Base-by-base conservation (phyloP, 1,140 invertebrate genomes). In the Achatina immaculata region DNA sequence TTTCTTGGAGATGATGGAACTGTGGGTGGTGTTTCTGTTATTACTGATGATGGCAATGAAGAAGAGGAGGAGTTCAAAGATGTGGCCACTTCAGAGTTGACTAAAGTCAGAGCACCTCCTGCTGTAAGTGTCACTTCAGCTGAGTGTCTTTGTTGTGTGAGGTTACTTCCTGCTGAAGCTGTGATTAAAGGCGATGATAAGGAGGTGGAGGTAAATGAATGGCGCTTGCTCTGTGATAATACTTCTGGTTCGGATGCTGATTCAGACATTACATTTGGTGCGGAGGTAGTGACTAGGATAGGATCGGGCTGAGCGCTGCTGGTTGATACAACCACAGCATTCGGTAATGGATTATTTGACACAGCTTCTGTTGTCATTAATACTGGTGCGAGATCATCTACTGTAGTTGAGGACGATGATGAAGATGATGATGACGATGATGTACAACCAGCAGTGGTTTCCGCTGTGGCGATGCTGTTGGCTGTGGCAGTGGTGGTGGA, bases 191-290 rank as follows among this genome's bases (percentile, higher is more conserved):
- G 43, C 19, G 62, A 62, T 11, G 72, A 55, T 9, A 28, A n/a
- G 34, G 81, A 40, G 14, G 82, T 40, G 9, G 78, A 76, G 38
- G 82, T 83, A 31, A 81, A 79, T 28, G 84, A 85, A 55, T 85
- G 84, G 21, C 84, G 82, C 43, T 83, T 85, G 77, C 80, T 81
- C 19, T 48, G 43, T 36, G 66, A 40, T 7, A 28, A 28, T 11
- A 45, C 3, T 43, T 75, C 45, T 34, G 31, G 1, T n/a, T 62
- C 34, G n/a, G 76, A 24, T 6, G 36, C 31, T 24, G 78, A 75
- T 36, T 9, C 66, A 40, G 66, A 24, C 42, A 43, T n/a, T 36
- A 72, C 24, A 42, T 66, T 3, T 51, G 43, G 21, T n/a, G 65
- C 21, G 0, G 65, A 72, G 42, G 38, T 21, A 45, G 42, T 78